phyloP scores from a whole-genome alignment of 2,113 vertebrate species.

The Poeciliopsis occidentalis region DNA sequence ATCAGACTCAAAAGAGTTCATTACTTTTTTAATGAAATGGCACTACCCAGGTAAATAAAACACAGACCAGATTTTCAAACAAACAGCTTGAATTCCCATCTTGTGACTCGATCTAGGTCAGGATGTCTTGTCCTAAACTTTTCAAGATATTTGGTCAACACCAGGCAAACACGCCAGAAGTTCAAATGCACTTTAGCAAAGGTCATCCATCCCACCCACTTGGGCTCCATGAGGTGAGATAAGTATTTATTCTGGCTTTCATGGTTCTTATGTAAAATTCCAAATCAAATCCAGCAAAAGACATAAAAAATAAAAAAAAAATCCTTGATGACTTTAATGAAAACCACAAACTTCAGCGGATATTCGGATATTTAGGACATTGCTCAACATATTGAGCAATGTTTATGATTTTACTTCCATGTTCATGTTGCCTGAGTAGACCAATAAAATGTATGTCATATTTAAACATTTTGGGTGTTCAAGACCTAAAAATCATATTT shows the following conservation, averaged over 20 bases:
- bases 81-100: conserved; percentile 24
- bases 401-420: conserved; percentile 1
- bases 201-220: conserved; percentile 52
- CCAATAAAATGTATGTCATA: not conserved
- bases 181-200: conserved; percentile 49
- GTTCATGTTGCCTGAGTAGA: not conserved
- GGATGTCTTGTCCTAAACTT: conserved; percentile 20
- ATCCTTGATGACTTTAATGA: conserved; percentile 11
- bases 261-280: conserved; percentile 39
- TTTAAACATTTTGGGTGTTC: not conserved
- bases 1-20: conserved; percentile 12
- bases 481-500: not conserved
- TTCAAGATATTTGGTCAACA: conserved; percentile 33
- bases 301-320: conserved; percentile 17
- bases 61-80: conserved; percentile 9
- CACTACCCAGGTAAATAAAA: conserved; percentile 19
- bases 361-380: not conserved
- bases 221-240: conserved; percentile 45
- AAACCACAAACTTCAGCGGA: not conserved
- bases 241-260: conserved; percentile 68
- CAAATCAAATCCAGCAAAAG: conserved; percentile 25
- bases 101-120: conserved; percentile 20
- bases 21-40: not conserved
- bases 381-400: not conserved
- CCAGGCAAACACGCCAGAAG: conserved; percentile 18